These are phyloP conservation scores for Ophraella communa DNA, from an alignment of 2,888 invertebrate genomes.

Conservation along the genomic window DNA sequence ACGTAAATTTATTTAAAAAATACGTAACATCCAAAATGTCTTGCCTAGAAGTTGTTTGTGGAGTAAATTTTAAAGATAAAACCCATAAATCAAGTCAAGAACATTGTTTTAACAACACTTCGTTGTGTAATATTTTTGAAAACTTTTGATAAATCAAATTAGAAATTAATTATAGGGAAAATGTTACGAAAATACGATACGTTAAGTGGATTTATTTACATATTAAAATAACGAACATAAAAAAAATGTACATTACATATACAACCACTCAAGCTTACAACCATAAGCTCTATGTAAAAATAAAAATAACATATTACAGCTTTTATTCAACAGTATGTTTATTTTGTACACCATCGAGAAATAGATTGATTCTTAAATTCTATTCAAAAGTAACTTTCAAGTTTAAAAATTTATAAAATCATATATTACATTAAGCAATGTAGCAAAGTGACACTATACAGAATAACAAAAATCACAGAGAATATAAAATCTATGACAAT, in stretches of 20 bases:
- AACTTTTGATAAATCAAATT: too few species aligned
- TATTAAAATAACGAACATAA: slow-evolving; percentile 27
- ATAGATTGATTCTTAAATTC: not conserved
- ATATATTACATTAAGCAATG: not conserved
- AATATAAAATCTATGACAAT: too few species aligned
- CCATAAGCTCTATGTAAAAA: slow-evolving; percentile 25
- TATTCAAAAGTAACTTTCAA: not conserved
- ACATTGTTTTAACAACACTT: too few species aligned
- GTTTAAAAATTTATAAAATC: not conserved
- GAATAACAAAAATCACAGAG: too few species aligned
- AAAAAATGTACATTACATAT: slow-evolving; percentile 33
- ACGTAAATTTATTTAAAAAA: too few species aligned
- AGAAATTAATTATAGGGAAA: not conserved
- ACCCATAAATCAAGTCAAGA: too few species aligned
- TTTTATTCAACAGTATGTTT: not conserved
- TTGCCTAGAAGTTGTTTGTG: too few species aligned
- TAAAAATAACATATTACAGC: slow-evolving; percentile 8
- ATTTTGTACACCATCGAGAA: not conserved
- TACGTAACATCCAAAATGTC: too few species aligned
- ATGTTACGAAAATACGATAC: not conserved
- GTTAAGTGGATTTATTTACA: slow-evolving; percentile 30
- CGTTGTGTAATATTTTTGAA: too few species aligned
- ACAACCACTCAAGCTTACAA: slow-evolving; percentile 37
- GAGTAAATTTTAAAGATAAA: too few species aligned
- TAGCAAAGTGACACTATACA: not conserved